A percentile compares a stretch with the other conserved stretches of the same genome.
Evolutionary conservation across 2,797 vertebrate genomes (phyloP).

Genomic region (Lacerta agilis): DNA sequence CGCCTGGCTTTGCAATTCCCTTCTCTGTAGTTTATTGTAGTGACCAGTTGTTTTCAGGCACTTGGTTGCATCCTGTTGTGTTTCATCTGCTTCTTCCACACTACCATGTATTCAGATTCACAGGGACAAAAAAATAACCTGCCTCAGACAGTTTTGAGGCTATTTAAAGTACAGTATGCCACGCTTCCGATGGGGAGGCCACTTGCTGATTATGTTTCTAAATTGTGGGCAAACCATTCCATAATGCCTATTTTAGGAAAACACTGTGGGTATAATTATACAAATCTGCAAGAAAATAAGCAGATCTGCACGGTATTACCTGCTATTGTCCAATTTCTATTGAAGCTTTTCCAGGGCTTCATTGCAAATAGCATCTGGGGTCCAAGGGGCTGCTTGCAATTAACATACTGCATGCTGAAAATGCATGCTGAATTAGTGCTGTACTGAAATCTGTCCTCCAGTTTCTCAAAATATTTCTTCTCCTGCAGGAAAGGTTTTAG

Average conservation of each 20-base stretch:
- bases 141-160: conserved; percentile 27
- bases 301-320: neutral
- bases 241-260: conserved; percentile 38
- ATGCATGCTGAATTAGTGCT: neutral
- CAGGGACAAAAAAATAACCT: conserved; percentile 38
- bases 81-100: conserved; percentile 4
- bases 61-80: conserved; percentile 16
- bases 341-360: neutral
- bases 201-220: conserved; percentile 21
- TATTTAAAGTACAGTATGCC: conserved; percentile 34
- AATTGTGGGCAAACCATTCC: neutral
- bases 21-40: conserved; percentile 20
- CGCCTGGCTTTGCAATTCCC: conserved; percentile 21
- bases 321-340: neutral
- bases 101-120: neutral
- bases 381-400: neutral
- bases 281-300: conserved; percentile 24
- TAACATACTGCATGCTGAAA: conserved; percentile 14
- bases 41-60: conserved; percentile 42
- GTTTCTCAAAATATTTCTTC: no score
- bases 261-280: conserved; percentile 1
- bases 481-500: no score
- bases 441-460: no score
- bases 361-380: neutral
- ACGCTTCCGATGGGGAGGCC: conserved; percentile 30